Evolutionary conservation across 2,797 vertebrate species (phyloP), one percentile per base, ranked within the genome.

Genomic region (Enteromius radiatus): DNA sequence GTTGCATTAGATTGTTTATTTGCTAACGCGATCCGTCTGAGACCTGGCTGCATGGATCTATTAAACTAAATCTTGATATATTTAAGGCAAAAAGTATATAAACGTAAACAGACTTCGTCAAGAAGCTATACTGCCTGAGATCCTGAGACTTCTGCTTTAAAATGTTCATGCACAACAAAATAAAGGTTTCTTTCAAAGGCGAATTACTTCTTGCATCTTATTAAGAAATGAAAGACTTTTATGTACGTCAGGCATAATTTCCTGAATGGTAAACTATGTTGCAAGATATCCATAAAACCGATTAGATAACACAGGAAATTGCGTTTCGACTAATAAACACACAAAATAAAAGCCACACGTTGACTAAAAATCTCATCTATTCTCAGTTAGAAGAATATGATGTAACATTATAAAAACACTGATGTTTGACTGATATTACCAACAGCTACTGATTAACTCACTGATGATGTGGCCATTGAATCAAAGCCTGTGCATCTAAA

Each of bases 1-100:
- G 12, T 15, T 45, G 45, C 68, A 82, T 69, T 68, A 49, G 28
- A 36, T 65, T 54, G 15, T 23, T 41, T 59, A 77, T 43, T 12
- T n/a, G 15, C 36, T 54, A 54, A 78, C 52, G 45, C 63, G 65
- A 6, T 3, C 26, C 8, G 38, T 61, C 52, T 26, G 6, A 63
- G 45, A 31, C 38, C 1, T 49, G 23, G 23, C 38, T 31, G 59
- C 3, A 2, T 17, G 43, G 38, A 31, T 63, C 9, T 28, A 43
- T 43, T 2, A 41, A 43, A 43, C 8, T 14, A 15, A 54, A 9
- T 54, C 52, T 21, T 54, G 21, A 3, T 54, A 9, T 54, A 21
- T 54, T 54, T 54, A n/a, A 52, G 2, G 21, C 52, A n/a, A n/a
- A n/a, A n/a, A n/a, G 49, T 1, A 54, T 54, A 9, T 10, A n/a